Conservation (phyloP, 2,888 invertebrate genomes). For the Chalcosyrphus nemorum region DNA sequence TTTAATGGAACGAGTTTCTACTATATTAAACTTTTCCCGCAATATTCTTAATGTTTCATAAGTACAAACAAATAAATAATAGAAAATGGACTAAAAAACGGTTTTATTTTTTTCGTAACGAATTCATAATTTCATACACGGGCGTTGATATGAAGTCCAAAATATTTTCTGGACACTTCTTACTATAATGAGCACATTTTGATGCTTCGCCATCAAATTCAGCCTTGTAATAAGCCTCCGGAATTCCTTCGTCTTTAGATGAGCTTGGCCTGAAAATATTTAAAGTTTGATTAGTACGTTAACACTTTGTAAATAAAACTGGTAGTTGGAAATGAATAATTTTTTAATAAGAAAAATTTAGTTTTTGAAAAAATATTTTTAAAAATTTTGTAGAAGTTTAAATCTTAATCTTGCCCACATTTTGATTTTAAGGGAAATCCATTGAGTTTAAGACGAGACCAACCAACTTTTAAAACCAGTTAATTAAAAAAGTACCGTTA, state of each 20-base stretch:
- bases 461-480: too few species aligned
- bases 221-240: conserved; percentile 78
- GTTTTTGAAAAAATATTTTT: too few species aligned
- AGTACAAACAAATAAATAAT: not conserved
- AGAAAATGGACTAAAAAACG: not conserved
- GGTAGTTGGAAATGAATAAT: too few species aligned
- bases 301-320: too few species aligned
- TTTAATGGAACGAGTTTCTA: conserved; percentile 78
- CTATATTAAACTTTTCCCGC: conserved; percentile 64
- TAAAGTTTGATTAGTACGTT: not conserved
- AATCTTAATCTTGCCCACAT: too few species aligned
- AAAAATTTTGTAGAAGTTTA: too few species aligned
- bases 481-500: too few species aligned
- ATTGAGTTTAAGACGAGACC: too few species aligned
- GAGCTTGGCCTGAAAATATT: conserved; percentile 76
- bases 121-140: conserved; percentile 76
- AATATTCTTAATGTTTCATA: not conserved
- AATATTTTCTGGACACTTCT: conserved; percentile 76
- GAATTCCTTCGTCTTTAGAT: conserved; percentile 77
- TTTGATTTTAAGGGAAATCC: too few species aligned
- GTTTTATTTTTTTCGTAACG: conserved; percentile 57
- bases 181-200: conserved; percentile 76
- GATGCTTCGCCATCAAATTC: conserved; percentile 78
- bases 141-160: conserved; percentile 78
- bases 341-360: too few species aligned